These are phyloP conservation scores for Spheniscus humboldti DNA, from an alignment of 2,797 vertebrate species.

Conservation along the genomic window DNA sequence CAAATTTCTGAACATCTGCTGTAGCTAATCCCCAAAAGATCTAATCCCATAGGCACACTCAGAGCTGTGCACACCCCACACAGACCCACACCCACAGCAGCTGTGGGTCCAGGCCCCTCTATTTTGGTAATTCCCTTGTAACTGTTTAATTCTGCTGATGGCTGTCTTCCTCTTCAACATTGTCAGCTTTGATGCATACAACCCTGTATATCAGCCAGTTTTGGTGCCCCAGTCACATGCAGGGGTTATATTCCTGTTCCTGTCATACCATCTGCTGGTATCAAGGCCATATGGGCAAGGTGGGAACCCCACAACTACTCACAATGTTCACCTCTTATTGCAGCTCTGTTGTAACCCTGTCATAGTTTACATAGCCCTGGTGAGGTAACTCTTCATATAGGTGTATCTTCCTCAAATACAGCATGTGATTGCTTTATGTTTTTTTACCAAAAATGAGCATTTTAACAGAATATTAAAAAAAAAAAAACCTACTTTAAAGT, in stretches of 20 bases:
- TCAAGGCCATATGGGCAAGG: neutral
- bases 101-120: neutral
- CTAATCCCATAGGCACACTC: neutral
- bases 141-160: neutral
- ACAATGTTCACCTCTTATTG: neutral
- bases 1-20: neutral
- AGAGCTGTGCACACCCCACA: neutral
- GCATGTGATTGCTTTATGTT: neutral
- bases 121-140: neutral
- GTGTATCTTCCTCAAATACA: neutral
- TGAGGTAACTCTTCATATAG: neutral
- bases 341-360: neutral
- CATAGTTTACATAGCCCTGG: neutral
- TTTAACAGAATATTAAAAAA: neutral
- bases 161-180: neutral
- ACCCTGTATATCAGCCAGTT: neutral
- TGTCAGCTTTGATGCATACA: neutral
- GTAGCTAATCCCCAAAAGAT: neutral
- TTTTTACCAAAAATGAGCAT: neutral
- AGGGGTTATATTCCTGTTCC: neutral
- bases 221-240: neutral
- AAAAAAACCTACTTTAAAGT: neutral
- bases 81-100: neutral
- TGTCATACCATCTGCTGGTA: neutral
- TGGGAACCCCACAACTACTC: neutral